A percentile compares a stretch with the other conserved stretches of the same genome.
phyloP scores from a whole-genome alignment of 2,797 vertebrate species.

The Cryptoblepharus egeriae region DNA sequence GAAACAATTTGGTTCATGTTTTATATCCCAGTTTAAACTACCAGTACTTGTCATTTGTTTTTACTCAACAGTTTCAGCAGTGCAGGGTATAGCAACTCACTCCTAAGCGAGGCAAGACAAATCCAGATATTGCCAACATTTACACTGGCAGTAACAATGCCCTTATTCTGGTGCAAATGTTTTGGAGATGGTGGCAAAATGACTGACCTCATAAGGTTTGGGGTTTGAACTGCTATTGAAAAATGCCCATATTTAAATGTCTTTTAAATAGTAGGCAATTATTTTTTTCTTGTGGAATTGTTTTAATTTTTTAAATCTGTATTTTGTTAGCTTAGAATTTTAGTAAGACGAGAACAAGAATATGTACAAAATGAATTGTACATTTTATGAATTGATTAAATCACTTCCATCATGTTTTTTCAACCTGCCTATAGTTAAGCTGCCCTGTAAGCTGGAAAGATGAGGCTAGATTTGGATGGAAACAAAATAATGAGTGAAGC shows the following conservation, averaged over 20 bases:
- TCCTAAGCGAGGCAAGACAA: background rate
- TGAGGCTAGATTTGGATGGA: background rate
- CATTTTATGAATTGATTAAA: background rate
- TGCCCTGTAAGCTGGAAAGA: background rate
- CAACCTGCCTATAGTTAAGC: background rate
- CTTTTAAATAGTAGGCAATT: background rate
- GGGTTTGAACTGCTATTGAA: background rate
- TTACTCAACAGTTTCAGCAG: too few relatives aligned
- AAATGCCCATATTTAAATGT: background rate
- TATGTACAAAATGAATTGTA: background rate
- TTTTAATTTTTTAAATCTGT: background rate
- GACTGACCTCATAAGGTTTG: too few relatives aligned
- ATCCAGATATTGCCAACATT: background rate
- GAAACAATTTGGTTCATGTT: background rate
- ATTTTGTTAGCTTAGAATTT: slow-evolving; percentile 3
- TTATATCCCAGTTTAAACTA: background rate
- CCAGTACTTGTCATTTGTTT: background rate
- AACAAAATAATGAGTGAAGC: slow-evolving; percentile 30
- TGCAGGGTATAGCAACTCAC: background rate
- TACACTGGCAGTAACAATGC: background rate
- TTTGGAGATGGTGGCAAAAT: background rate
- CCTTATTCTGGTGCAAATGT: background rate
- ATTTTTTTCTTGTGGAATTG: background rate
- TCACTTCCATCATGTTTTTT: background rate
- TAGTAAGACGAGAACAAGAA: background rate